phyloP scores from a whole-genome alignment of 37 sponge, comb jelly and placozoan species.

The Axinella damicornis region DNA sequence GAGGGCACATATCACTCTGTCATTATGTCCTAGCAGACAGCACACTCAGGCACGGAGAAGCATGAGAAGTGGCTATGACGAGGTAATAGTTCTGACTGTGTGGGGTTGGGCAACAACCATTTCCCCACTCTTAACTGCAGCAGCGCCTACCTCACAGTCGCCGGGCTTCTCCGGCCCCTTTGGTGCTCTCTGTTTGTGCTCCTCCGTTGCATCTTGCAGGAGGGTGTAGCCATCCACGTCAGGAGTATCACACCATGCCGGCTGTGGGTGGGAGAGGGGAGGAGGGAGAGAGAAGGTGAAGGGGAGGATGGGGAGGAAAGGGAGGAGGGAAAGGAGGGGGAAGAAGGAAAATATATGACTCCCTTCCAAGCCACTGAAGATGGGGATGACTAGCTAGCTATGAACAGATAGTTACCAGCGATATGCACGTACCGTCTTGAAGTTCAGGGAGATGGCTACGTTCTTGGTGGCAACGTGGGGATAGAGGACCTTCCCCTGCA shows the following conservation, averaged over 20 bases:
- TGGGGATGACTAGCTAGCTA: conserved; percentile 6
- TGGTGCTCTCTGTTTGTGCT: conserved; percentile 28
- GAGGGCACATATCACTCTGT: too few species aligned
- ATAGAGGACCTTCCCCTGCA: conserved; percentile 60
- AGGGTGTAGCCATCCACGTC: conserved; percentile 47
- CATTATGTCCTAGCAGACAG: too few species aligned
- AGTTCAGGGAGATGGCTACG: conserved; percentile 74
- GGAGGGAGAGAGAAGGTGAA: not conserved
- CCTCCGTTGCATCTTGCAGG: conserved; percentile 43
- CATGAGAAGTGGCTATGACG: too few species aligned
- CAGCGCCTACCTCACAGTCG: conserved; percentile 38
- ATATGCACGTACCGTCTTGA: conserved; percentile 43
- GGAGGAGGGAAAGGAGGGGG: not conserved
- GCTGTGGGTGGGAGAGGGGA: not conserved
- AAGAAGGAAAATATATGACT: too few species aligned
- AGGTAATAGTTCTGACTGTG: too few species aligned
- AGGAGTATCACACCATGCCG: conserved; percentile 1
- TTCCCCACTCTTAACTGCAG: too few species aligned
- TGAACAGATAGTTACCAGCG: not conserved
- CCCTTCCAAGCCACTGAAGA: too few species aligned
- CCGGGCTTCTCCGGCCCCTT: not conserved
- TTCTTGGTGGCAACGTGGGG: conserved; percentile 92
- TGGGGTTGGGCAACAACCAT: too few species aligned
- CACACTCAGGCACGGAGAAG: too few species aligned
- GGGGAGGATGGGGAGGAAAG: not conserved